Base-by-base conservation (phyloP, 2,888 invertebrate genomes). In the Hirtodrosophila trivittata region DNA sequence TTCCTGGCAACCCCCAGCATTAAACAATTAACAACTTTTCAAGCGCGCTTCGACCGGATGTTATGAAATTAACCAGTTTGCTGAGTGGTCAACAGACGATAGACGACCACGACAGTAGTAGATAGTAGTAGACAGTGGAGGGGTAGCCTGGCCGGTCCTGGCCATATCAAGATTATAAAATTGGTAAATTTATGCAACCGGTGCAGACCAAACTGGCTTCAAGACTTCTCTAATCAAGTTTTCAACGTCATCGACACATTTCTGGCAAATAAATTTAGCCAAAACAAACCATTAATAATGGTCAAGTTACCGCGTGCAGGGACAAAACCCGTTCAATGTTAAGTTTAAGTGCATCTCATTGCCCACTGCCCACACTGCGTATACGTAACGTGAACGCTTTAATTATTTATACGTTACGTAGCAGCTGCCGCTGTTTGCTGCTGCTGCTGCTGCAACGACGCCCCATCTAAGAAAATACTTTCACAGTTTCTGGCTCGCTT, bases 11-110 rank as follows among this genome's bases (percentile, higher is more conserved):
- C 67, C 73, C 66, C 71, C 66, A 62, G 54, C 75, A 33, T 49
- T 55, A 32, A 77, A 74, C 84, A 86, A 86, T 86, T 82, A 83
- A 81, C 86, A 72, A 77, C 86, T 72, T 86, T 86, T 86, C 80
- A 86, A 86, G 86, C 85, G 67, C 78, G 76, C 76, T 75, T 21
- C 63, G 84, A 87, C 88, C 86, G 87, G 87, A 86, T 77, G 69
- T 86, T 86, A 86, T 85, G 86, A 86, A 86, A 86, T 82, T 86
- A 45, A 56, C 86, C 78, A 81, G 81, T 86, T 84, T 57, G 10
- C 32, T 49, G 32, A 33, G 54, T 62, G 58, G 43, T 33, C 12
- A n/a, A n/a, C 30, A 12, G 12, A n/a, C 14, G 30, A 4, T 9
- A 8, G 28, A 8, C 12, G 8, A n/a, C 35, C n/a, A n/a, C n/a